Base-by-base conservation (phyloP, 2,113 vertebrate genomes). In the Festucalex cinctus region DNA sequence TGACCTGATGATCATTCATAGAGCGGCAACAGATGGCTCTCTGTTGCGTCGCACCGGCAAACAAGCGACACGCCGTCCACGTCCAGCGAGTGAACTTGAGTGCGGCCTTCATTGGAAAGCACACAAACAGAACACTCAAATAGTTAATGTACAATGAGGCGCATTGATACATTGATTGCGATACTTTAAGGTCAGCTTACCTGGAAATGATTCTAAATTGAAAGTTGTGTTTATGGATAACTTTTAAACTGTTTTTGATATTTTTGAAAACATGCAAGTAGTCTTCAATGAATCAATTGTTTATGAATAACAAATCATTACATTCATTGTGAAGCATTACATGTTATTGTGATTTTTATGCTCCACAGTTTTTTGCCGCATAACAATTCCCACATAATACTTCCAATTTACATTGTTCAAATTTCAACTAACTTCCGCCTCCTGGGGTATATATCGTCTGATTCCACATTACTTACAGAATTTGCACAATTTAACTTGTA, bases 21-120 rank as follows among this genome's bases (percentile, higher is more conserved):
- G 69, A 17, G 71, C 74, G 60, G 16, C 66, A 69, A 82, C 81
- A 82, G 78, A 86, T 78, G 75, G 74, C 69, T 51, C 74, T 79
- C 77, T 75, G 86, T 77, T 71, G 68, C 68, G 35, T 54, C 20
- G 48, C 20, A 39, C 62, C 0, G 39, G 65, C 69, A 17, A 63
- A 70, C 77, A 76, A 56, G 73, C 64, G 77, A 77, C 64, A 69
- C 62, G 28, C 46, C 65, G 46, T 58, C 73, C 70, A 64, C 9
- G 32, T 71, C 68, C 70, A 54, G 46, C 78, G 83, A 77, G 75
- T 82, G 71, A 74, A 66, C 51, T 9, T 12, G 28, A 70, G 68
- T 35, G 82, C 70, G 68, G 6, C 70, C 43, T 37, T 68, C 56
- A 68, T 68, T 63, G 59, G 36, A 44, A 64, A 71, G 43, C 49